Conservation (phyloP, 2,888 invertebrate genomes). For the Myopa testacea region DNA sequence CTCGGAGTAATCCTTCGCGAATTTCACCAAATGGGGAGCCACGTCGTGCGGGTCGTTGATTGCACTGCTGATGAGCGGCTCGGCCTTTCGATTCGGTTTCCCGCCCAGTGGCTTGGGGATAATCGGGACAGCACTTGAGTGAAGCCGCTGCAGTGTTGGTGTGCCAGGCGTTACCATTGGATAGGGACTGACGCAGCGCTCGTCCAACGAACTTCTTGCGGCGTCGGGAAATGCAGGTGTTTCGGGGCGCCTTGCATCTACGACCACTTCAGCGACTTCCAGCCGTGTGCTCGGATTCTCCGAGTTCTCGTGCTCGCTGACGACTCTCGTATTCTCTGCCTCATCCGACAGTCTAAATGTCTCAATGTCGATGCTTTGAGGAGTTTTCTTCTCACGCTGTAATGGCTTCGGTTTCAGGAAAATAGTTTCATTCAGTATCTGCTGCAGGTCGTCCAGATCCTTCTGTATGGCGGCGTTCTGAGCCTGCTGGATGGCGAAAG, state of each 20-base stretch:
- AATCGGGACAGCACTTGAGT: not conserved
- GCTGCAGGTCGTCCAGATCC: conserved; percentile 53
- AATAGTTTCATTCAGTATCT: conserved; percentile 46
- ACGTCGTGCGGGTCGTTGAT: conserved; percentile 77
- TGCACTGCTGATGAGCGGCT: not conserved
- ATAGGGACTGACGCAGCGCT: conserved; percentile 70
- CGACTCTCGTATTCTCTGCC: conserved; percentile 30
- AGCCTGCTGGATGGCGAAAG: conserved; percentile 47
- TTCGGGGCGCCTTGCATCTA: conserved; percentile 74
- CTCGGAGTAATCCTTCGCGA: conserved; percentile 93
- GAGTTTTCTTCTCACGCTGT: not conserved
- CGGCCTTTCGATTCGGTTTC: not conserved
- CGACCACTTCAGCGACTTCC: conserved; percentile 41
- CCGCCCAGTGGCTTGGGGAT: not conserved
- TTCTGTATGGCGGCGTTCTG: conserved; percentile 52
- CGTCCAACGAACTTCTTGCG: conserved; percentile 77
- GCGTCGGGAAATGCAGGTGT: conserved; percentile 93
- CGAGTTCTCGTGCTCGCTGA: not conserved
- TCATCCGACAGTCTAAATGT: conserved; percentile 45
- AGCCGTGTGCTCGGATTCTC: not conserved
- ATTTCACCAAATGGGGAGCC: conserved; percentile 81
- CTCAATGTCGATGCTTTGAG: conserved; percentile 37
- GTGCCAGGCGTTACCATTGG: conserved; percentile 44
- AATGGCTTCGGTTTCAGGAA: conserved; percentile 19
- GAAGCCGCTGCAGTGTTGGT: conserved; percentile 36